These are phyloP conservation scores for Seira ritae DNA, from an alignment of 2,888 invertebrate genomes.

Conservation along the genomic window DNA sequence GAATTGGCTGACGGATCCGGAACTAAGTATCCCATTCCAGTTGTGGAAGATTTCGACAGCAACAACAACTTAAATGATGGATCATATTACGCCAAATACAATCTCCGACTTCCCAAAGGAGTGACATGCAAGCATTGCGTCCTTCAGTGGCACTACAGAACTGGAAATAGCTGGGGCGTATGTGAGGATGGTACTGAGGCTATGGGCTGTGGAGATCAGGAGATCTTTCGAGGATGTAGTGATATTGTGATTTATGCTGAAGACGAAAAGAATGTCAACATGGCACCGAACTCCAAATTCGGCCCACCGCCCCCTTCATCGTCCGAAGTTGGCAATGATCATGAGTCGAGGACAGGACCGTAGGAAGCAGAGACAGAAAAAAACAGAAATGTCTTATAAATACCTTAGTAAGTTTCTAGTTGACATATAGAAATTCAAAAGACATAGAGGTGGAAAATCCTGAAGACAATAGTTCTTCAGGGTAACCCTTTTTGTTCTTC, in stretches of 20 bases:
- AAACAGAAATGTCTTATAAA: no score
- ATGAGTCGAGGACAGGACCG: no score
- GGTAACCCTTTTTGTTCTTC: no score
- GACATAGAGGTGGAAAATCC: no score
- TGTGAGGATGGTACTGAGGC: constrained; percentile 39
- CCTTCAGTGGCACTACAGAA: constrained; percentile 79
- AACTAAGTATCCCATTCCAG: constrained; percentile 39
- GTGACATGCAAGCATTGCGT: constrained; percentile 79
- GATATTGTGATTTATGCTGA: constrained; percentile 44
- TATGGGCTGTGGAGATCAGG: constrained; percentile 58
- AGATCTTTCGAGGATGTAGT: constrained; percentile 40
- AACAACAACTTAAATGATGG: background rate
- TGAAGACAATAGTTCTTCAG: no score
- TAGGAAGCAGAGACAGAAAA: no score
- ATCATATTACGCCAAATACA: constrained; percentile 26
- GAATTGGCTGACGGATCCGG: constrained; percentile 39
- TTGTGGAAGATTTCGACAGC: background rate
- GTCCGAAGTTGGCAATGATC: no score
- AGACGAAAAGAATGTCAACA: background rate
- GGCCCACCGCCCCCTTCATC: no score
- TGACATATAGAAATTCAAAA: no score
- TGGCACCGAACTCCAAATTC: constrained; percentile 27
- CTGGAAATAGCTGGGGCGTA: constrained; percentile 74
- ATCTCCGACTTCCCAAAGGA: constrained; percentile 76
- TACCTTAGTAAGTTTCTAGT: no score